Evolutionary conservation across 2,888 invertebrate genomes (phyloP), one percentile per base, ranked within the genome.

Genomic region (Papilio demoleus): DNA sequence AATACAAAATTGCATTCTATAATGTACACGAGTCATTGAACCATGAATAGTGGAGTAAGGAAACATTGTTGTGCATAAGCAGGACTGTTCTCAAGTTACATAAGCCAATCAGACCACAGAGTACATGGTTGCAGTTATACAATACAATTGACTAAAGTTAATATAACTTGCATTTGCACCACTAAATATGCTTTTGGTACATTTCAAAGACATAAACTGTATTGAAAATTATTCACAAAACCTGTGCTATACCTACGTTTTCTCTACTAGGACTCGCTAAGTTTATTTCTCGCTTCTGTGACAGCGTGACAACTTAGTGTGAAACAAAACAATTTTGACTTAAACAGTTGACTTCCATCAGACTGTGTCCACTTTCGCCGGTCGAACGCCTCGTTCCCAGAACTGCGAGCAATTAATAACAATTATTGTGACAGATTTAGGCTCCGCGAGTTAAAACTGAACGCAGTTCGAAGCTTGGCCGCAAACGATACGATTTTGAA

Each of bases 381-480:
- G 66, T 67, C 70, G 65, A 62, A 56, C 60, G 62, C 60, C 71
- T 56, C 70, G 72, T 82, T 80, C 82, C 72, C 68, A 74, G 80
- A 81, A 81, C 70, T 63, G 36, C 62, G 70, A 68, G 73, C 75
- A 73, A 74, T 78, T 75, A 75, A 75, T 78, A 74, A 81, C 81
- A 84, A 84, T 84, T 79, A 80, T 58, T 70, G 70, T 75, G 83
- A 82, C 84, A 81, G 79, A 80, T 81, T 82, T 79, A 76, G 80
- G 75, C 73, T 81, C 75, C 77, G 74, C 76, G 76, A 76, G 71
- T 74, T 70, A 71, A 70, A 71, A 71, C 67, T 58, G 61, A 70
- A 64, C 56, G 8, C 56, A 60, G 60, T 70, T 27, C 38, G 31
- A 50, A 17, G 64, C 45, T 19, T 47, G 60, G 65, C 50, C 45